Percentiles rank a stretch among this genome's conserved stretches.
Conservation (phyloP, 2,113 vertebrate genomes). For the Ptilorrhoa leucosticta region DNA sequence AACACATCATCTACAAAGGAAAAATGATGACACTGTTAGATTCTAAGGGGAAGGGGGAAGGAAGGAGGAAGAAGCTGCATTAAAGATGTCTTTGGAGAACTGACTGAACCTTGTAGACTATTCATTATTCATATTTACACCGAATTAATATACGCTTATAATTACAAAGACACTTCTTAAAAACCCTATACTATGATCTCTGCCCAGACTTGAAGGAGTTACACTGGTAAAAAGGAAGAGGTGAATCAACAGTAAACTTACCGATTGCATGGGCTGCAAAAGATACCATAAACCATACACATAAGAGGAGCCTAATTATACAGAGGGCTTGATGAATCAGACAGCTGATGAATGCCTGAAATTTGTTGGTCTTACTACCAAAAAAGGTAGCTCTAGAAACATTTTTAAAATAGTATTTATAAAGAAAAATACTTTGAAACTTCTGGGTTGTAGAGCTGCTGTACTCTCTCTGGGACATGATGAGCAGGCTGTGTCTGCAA, state of each 20-base stretch:
- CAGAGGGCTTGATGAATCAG: not conserved
- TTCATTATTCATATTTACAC: not conserved
- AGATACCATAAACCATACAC: not conserved
- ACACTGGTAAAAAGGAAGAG: not conserved
- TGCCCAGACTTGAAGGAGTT: not conserved
- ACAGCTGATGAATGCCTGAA: not conserved
- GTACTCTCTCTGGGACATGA: not conserved
- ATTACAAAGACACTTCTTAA: not conserved
- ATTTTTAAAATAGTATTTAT: not conserved
- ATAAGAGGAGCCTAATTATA: not conserved
- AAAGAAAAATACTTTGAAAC: not conserved
- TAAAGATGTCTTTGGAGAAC: not conserved
- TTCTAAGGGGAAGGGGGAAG: not conserved
- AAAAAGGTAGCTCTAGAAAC: not conserved
- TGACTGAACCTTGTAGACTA: not conserved
- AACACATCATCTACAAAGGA: conserved; percentile 91
- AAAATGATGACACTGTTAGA: not conserved
- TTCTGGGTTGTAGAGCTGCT: not conserved
- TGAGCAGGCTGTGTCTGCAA: not conserved
- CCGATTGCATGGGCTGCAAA: not conserved
- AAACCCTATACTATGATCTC: not conserved
- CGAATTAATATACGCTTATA: not conserved
- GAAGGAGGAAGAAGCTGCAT: not conserved
- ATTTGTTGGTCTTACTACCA: not conserved
- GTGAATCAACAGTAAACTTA: not conserved